phyloP scores from a whole-genome alignment of 2,888 invertebrate genomes.

The Ectemnius lituratus region DNA sequence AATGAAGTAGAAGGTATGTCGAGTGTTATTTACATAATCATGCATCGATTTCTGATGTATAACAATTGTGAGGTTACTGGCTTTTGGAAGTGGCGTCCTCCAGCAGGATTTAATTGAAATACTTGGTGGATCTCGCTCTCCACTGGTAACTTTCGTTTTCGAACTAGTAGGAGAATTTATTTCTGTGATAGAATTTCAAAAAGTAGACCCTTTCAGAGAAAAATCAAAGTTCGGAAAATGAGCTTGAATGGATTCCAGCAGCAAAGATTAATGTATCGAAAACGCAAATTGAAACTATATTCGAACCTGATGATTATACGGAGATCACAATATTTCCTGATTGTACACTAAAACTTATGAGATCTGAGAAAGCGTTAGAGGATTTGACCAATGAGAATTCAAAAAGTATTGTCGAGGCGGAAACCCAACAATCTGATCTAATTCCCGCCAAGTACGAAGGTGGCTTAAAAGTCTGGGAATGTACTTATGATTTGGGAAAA shows the following conservation, averaged over 20 bases:
- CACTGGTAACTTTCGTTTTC: neutral
- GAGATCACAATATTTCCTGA: slow-evolving; percentile 48
- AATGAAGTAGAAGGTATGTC: slow-evolving; percentile 37
- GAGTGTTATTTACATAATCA: neutral
- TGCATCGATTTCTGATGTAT: neutral
- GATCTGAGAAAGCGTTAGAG: slow-evolving; percentile 61
- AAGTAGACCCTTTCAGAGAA: slow-evolving; percentile 41
- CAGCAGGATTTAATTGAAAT: neutral
- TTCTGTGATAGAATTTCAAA: neutral
- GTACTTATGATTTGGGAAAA: slow-evolving; percentile 88
- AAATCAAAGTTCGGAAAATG: slow-evolving; percentile 17
- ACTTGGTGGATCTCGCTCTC: neutral
- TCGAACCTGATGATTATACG: slow-evolving; percentile 50
- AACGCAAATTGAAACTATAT: slow-evolving; percentile 41
- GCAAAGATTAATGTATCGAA: slow-evolving; percentile 56
- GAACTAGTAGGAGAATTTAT: neutral
- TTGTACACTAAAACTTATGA: slow-evolving; percentile 63
- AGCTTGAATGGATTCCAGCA: slow-evolving; percentile 67
- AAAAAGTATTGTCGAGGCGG: slow-evolving; percentile 79
- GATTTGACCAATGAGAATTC: slow-evolving; percentile 72
- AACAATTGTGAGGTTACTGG: neutral
- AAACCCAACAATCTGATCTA: slow-evolving; percentile 86
- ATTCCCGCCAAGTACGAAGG: slow-evolving; percentile 90
- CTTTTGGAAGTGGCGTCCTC: too few relatives aligned
- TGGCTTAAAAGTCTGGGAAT: slow-evolving; percentile 98